Conservation (phyloP, 1,140 invertebrate genomes). For the Pentalonia nigronervosa region DNA sequence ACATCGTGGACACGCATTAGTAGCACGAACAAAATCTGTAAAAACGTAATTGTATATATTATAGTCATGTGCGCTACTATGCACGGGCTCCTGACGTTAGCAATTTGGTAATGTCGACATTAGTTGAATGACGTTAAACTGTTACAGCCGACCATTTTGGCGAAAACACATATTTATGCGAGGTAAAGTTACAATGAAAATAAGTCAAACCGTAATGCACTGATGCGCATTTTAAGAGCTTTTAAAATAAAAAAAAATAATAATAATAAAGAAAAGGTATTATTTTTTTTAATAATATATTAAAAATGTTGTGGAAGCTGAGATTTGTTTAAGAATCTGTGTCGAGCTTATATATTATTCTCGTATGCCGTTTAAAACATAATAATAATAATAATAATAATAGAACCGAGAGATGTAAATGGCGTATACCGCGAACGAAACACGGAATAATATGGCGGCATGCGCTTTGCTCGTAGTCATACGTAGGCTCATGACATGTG, state of each 20-base stretch:
- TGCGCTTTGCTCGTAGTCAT: not conserved
- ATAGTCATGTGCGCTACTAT: not conserved
- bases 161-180: not conserved
- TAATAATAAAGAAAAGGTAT: not conserved
- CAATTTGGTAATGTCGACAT: not conserved
- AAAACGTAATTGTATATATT: conserved; percentile 3
- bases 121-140: not conserved
- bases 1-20: not conserved
- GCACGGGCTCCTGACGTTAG: not conserved
- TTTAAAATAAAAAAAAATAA: not conserved
- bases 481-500: not conserved
- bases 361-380: not conserved
- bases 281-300: not conserved
- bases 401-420: too few species aligned
- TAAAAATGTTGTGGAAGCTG: not conserved
- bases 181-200: not conserved
- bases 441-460: too few species aligned
- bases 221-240: not conserved
- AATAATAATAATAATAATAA: not conserved
- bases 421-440: too few species aligned
- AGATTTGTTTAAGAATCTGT: not conserved
- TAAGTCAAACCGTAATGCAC: not conserved
- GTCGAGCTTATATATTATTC: not conserved
- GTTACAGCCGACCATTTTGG: not conserved
- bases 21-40: not conserved